Conservation (phyloP, 2,113 vertebrate genomes). For the Arizona elegans region DNA sequence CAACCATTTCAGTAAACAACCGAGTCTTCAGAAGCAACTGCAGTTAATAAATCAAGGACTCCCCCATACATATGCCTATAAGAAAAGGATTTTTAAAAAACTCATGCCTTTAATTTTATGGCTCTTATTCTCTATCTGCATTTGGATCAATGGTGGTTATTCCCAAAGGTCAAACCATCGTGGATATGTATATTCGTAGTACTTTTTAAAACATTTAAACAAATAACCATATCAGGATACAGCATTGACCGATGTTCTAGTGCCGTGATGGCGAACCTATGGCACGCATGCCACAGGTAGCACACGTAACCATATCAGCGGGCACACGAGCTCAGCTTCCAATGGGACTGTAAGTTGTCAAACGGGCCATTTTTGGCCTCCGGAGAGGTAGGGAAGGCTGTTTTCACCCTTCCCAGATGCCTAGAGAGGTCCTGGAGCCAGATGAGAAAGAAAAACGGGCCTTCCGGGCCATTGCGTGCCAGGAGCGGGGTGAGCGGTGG, state of each 20-base stretch:
- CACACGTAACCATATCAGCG: too few species aligned
- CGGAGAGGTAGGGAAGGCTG: too few species aligned
- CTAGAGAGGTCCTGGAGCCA: too few species aligned
- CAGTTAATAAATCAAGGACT: not conserved
- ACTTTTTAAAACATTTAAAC: not conserved
- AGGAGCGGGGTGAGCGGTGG: too few species aligned
- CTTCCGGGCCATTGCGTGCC: too few species aligned
- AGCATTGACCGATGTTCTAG: not conserved
- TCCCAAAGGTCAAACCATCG: not conserved
- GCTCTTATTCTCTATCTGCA: not conserved
- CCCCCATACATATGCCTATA: not conserved
- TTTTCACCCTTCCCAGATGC: too few species aligned
- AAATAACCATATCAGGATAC: not conserved
- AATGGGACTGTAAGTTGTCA: too few species aligned
- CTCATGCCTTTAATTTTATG: not conserved
- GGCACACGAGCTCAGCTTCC: too few species aligned
- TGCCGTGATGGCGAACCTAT: too few species aligned
- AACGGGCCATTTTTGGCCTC: too few species aligned
- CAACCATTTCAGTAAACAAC: not conserved
- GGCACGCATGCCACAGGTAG: too few species aligned
- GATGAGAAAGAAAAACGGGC: too few species aligned
- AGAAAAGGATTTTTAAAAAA: not conserved
- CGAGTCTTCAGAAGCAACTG: not conserved
- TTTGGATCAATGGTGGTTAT: not conserved
- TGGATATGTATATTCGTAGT: not conserved